A percentile compares a stretch with the other conserved stretches of the same genome.
These are phyloP conservation scores for Agrilus cyanescens DNA, from an alignment of 2,888 invertebrate genomes.

Conservation along the genomic window DNA sequence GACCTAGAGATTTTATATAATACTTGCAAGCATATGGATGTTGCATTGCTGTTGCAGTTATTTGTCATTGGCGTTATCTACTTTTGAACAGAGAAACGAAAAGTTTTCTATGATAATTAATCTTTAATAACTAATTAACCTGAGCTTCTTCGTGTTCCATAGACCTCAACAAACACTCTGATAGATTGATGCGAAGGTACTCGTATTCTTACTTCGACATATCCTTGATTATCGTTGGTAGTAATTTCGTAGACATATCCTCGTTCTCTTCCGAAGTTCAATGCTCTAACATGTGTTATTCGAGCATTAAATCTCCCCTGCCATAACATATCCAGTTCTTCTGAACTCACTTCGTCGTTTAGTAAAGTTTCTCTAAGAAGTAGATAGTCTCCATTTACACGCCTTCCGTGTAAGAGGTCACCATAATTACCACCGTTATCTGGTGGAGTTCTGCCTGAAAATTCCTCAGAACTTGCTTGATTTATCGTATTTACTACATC, in stretches of 20 bases:
- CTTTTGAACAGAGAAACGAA: no score
- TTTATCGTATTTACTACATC: no score
- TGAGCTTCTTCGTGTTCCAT: background rate
- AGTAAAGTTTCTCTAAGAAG: slow-evolving; percentile 8
- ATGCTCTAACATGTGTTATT: slow-evolving; percentile 7
- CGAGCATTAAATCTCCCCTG: slow-evolving; percentile 6
- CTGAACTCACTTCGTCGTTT: slow-evolving; percentile 6
- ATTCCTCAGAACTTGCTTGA: no score
- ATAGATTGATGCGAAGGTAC: slow-evolving; percentile 5
- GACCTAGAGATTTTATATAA: no score
- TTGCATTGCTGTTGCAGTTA: no score
- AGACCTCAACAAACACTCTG: slow-evolving; percentile 7
- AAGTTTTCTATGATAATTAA: no score
- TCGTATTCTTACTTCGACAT: slow-evolving; percentile 5
- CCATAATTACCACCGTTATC: slow-evolving; percentile 10
- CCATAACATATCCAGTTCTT: slow-evolving; percentile 8
- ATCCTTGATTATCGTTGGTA: slow-evolving; percentile 4
- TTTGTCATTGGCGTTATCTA: no score
- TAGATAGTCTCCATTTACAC: slow-evolving; percentile 7
- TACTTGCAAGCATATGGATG: no score
- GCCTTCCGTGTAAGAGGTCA: slow-evolving; percentile 5
- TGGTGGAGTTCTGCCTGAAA: background rate
- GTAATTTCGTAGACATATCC: slow-evolving; percentile 5
- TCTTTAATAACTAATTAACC: no score
- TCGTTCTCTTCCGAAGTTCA: slow-evolving; percentile 10